Conservation (phyloP, 2,113 vertebrate genomes). For the Anolis sagrei region DNA sequence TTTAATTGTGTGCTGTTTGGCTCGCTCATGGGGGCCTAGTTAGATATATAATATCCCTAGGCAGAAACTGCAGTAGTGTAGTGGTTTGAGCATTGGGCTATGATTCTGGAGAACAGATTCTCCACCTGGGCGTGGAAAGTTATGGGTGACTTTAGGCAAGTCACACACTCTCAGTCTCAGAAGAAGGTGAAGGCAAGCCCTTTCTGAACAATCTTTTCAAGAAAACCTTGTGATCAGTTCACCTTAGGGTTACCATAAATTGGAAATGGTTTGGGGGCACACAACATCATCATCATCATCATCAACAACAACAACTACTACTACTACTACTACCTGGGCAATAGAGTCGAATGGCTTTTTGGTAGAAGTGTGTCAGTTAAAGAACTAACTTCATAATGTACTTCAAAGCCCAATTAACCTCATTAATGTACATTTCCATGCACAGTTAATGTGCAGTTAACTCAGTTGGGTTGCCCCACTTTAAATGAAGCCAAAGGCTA, state of each 20-base stretch:
- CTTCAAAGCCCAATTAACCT: slow-evolving; percentile 37
- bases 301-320: too few species aligned
- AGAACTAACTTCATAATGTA: slow-evolving; percentile 31
- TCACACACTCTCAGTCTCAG: too few species aligned
- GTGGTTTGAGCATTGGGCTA: too few species aligned
- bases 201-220: too few species aligned
- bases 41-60: not conserved
- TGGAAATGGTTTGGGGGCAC: too few species aligned
- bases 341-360: not conserved
- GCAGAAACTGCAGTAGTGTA: not conserved
- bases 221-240: too few species aligned
- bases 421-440: slow-evolving; percentile 32
- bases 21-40: not conserved
- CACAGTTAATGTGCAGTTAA: slow-evolving; percentile 33
- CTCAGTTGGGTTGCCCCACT: slow-evolving; percentile 22
- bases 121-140: too few species aligned
- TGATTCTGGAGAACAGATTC: too few species aligned
- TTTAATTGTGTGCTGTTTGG: not conserved
- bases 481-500: slow-evolving; percentile 30
- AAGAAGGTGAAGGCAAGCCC: too few species aligned
- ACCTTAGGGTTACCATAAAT: too few species aligned
- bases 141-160: too few species aligned
- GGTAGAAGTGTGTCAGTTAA: not conserved
- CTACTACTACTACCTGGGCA: too few species aligned
- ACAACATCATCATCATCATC: not conserved